phyloP scores from a whole-genome alignment of 2,797 vertebrate genomes.

The Notoglanidium macrostoma region DNA sequence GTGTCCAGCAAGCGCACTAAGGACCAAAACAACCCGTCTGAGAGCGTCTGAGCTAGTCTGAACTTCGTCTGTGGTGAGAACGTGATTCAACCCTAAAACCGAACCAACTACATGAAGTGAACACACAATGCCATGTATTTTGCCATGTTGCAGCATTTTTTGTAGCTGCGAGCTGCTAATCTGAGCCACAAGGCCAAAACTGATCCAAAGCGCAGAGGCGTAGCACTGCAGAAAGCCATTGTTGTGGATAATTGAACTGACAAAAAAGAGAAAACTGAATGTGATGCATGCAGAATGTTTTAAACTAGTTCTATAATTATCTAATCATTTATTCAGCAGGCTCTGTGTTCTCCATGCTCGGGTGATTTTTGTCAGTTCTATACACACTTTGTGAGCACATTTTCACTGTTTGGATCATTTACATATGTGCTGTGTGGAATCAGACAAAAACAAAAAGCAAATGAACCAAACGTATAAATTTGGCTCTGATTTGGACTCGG shows the following conservation, averaged over 20 bases:
- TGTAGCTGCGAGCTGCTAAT: neutral
- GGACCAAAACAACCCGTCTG: neutral
- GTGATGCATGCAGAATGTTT: neutral
- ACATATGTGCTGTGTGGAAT: neutral
- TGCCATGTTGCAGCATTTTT: neutral
- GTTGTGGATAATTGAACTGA: constrained; percentile 14
- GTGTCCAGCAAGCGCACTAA: neutral
- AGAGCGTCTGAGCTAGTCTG: neutral
- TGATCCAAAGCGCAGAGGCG: neutral
- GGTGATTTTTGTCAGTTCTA: neutral
- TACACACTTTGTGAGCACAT: neutral
- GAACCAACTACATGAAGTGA: neutral
- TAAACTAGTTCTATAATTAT: neutral
- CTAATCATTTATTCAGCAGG: constrained; percentile 11
- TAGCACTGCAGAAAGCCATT: neutral
- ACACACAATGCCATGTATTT: neutral
- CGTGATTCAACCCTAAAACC: neutral
- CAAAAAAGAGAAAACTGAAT: neutral
- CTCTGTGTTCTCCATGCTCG: neutral
- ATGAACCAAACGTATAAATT: neutral
- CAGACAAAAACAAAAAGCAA: neutral
- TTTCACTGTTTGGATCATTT: neutral
- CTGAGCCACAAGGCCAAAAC: neutral
- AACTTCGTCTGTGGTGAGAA: neutral
- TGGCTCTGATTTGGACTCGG: neutral